Base-by-base conservation (phyloP, 2,797 vertebrate genomes). In the Merluccius polli region DNA sequence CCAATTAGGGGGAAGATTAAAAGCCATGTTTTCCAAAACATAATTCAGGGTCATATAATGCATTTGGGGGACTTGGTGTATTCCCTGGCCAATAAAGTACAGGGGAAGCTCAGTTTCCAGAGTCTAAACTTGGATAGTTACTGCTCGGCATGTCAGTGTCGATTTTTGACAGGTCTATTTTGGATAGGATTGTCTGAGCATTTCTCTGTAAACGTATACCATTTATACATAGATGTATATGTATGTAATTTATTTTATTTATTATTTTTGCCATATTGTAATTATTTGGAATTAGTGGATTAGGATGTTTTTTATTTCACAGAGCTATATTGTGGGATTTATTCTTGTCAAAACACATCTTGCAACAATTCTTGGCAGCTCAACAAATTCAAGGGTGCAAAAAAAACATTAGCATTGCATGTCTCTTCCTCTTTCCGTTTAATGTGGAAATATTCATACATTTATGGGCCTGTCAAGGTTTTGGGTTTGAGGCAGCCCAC, bases 1-100 rank as follows among this genome's bases (percentile, higher is more conserved):
- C 85, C 92, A 94, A 93, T 94, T 93, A 94, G 87, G 84, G 24
- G 86, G 88, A 84, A 92, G 91, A 93, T 92, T 92, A 91, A 93
- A 93, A 92, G 90, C 73, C 75, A 82, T 78, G 74, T 90, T 91
- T 90, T 89, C 89, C 76, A 84, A 85, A 90, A 91, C 87, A 89
- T 87, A 88, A 88, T 85, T 84, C 81, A 72, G 82, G 83, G 87
- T 87, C 87, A 73, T 78, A 84, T 88, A 86, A 89, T 87, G 84
- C 82, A 83, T 78, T 84, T 77, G 81, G 79, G 85, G 81, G 78
- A 84, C 88, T 90, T 90, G 85, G 86, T 79, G 83, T 87, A 87
- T 89, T 91, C 87, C 88, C 89, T 79, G 77, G 81, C 78, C 82
- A 73, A 77, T 29, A 82, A 75, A 75, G 38, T 75, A 81, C 78